Conservation (phyloP, 2,797 vertebrate genomes). For the Holocentrus rufus region DNA sequence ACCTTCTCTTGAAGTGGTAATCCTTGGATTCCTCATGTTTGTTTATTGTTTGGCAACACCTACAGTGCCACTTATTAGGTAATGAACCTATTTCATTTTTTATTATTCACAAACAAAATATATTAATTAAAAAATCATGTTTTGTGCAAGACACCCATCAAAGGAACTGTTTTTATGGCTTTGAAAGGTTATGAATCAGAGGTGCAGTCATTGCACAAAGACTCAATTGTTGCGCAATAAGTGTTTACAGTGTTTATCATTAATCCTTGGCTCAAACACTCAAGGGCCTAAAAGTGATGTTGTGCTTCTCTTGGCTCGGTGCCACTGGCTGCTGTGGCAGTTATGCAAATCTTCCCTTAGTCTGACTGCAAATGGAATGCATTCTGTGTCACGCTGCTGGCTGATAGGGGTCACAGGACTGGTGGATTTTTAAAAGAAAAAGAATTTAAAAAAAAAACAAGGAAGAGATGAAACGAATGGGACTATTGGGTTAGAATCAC, state of each 20-base stretch:
- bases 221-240: slow-evolving; percentile 53
- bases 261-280: slow-evolving; percentile 26
- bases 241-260: slow-evolving; percentile 56
- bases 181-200: slow-evolving; percentile 28
- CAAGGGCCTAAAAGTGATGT: slow-evolving; percentile 43
- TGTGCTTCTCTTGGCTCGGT: slow-evolving; percentile 59
- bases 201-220: slow-evolving; percentile 45
- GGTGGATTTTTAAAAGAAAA: slow-evolving; percentile 22
- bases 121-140: neutral
- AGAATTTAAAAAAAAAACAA: slow-evolving; percentile 31
- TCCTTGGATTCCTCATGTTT: no score
- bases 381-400: slow-evolving; percentile 5
- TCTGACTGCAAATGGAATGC: slow-evolving; percentile 62
- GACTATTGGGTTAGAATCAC: neutral
- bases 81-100: neutral
- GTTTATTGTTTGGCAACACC: neutral
- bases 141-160: slow-evolving; percentile 30
- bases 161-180: slow-evolving; percentile 30
- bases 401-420: slow-evolving; percentile 24
- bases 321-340: slow-evolving; percentile 65
- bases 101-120: neutral
- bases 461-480: neutral
- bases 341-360: slow-evolving; percentile 79
- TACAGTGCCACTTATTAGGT: neutral
- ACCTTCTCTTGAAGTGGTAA: neutral